Base-by-base conservation (phyloP, 2,113 vertebrate genomes). In the Bostrychus sinensis region DNA sequence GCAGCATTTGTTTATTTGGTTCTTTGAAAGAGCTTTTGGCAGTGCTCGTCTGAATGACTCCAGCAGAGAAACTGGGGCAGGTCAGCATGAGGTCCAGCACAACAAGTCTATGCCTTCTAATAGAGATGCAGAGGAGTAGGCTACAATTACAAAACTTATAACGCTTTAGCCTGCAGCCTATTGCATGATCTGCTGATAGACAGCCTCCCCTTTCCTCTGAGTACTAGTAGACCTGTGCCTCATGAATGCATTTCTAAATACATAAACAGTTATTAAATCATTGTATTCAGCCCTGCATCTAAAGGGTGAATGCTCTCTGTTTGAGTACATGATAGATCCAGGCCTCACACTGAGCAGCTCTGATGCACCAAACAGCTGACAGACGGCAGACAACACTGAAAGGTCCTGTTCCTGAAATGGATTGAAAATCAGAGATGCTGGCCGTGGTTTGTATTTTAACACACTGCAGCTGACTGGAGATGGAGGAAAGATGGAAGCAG, bases 361-460 rank as follows among this genome's bases (percentile, higher is more conserved):
- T 48, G 59, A 37, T 70, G 73, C 69, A 80, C 67, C 61, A 70
- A 83, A 70, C 77, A 38, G 1, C 63, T 75, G 78, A 79, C 82
- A 81, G 83, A 57, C 69, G 41, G 69, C 70, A 71, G 73, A 77
- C 68, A 68, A 54, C 66, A 72, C 51, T 72, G 67, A 83, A 75
- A 66, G 41, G 60, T 62, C 59, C 74, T 41, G 66, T 42, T 75
- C 14, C 55, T 67, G 62, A 58, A 88, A 89, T 77, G 86, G 84
- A 88, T 86, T 84, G 87, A 80, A 87, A 90, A 90, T 86, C 83
- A 78, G 73, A 80, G 59, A 66, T 63, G 83, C 79, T 85, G 66
- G 80, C 65, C 37, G 80, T 22, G n/a, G 82, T 84, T 77, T 80
- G 85, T 12, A 84, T 84, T 75, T 64, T 62, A 87, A 79, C 78